Evolutionary conservation across 1,140 invertebrate genomes (phyloP), one percentile per base, ranked within the genome.

Genomic region (Neodiprion lecontei): DNA sequence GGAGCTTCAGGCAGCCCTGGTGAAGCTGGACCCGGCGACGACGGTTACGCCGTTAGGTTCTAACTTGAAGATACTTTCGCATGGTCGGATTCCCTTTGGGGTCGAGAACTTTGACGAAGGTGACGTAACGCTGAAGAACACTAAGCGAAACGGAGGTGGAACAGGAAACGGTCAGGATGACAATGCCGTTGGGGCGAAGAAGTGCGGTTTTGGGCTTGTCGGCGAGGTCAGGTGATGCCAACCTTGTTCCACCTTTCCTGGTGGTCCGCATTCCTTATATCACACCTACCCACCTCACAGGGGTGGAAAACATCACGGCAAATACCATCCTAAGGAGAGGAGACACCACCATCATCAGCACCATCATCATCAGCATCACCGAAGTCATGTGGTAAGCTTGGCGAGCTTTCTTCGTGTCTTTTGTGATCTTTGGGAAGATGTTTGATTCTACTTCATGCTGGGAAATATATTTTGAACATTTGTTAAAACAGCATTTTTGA

Each of bases 181-280:
- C 11, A 61, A 61, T 61, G 53, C n/a, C 8, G 53, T 7, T 9
- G 11, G n/a, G 53, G 67, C 80, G 48, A 74, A 81, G 10, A 87
- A 87, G 77, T 85, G 85, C 75, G 79, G 78, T 40, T 85, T 87
- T n/a, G 76, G 75, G 9, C 86, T 88, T 28, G 85, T 87, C n/a
- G 76, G 75, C 9, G 88, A 88, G 75, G 85, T 87, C 67, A 88
- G 85, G 87, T 89, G 88, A 88, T 87, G 86, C 86, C 87, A 88
- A 72, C 83, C 87, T 67, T 85, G 85, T 77, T 84, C 86, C 70
- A 84, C 53, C 11, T 12, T 61, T 61, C 11, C n/a, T 12, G 53
- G 53, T 12, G 53, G 11, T 61, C 86, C 66, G 83, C 87, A 70
- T 86, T 77, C 73, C 84, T 87, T 88, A 66, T 88, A 89, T 73